Evolutionary conservation across 53 echinoderm and acorn worm genomes (phyloP).

Genomic region (Pentamera pediparva): DNA sequence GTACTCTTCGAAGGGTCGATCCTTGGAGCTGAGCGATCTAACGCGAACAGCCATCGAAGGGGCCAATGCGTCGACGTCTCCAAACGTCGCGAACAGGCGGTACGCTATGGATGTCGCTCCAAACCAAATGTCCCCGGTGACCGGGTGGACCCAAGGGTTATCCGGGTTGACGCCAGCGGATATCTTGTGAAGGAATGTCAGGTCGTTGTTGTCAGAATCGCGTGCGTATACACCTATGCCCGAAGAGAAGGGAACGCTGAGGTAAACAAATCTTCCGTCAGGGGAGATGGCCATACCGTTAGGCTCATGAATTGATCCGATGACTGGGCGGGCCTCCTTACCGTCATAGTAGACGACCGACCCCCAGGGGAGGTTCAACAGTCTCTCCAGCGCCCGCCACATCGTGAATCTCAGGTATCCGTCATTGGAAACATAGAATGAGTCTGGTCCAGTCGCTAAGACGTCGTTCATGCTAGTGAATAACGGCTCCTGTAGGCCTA

Average conservation of each 20-base stretch:
- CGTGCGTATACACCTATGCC: neutral
- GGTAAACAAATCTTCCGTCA: neutral
- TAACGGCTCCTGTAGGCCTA: neutral
- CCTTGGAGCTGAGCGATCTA: neutral
- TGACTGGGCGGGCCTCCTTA: neutral
- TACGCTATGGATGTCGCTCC: neutral
- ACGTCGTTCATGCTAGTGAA: neutral
- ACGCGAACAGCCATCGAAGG: neutral
- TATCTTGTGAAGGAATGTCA: neutral
- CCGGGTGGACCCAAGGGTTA: neutral
- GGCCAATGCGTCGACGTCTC: neutral
- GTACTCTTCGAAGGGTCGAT: neutral
- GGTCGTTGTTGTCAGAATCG: neutral
- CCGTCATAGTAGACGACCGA: neutral
- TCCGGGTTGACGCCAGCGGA: neutral
- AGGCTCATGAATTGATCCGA: neutral
- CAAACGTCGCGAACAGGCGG: neutral
- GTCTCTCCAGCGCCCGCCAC: neutral
- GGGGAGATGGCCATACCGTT: neutral
- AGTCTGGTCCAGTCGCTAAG: neutral
- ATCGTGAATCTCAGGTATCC: neutral
- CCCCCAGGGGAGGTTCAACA: neutral
- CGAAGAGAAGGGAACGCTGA: neutral
- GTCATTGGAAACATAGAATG: slow-evolving; percentile 2
- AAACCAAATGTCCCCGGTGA: neutral